Percentiles rank a stretch among this genome's conserved stretches.
These are phyloP conservation scores for Acridotheres tristis DNA, from an alignment of 2,797 vertebrate genomes.

Conservation along the genomic window DNA sequence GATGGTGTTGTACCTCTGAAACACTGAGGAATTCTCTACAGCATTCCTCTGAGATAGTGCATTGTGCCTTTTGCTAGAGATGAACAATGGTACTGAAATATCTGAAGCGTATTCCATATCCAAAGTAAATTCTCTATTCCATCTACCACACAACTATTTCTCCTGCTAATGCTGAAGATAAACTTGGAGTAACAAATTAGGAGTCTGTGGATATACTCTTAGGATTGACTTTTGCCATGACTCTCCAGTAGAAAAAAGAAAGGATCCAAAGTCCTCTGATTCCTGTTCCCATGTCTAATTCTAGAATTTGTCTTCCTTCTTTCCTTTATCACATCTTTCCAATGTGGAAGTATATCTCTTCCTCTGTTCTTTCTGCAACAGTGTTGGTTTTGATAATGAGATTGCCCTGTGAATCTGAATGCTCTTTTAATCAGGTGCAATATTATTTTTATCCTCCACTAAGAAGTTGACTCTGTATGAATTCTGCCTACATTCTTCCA, in stretches of 20 bases:
- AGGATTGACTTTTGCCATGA: not conserved
- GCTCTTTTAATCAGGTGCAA: not conserved
- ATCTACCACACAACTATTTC: not conserved
- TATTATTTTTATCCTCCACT: conserved; percentile 25
- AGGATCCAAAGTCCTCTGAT: not conserved
- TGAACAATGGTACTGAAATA: not conserved
- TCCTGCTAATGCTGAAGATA: not conserved
- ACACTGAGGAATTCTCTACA: not conserved
- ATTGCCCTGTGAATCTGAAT: not conserved
- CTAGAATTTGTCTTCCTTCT: not conserved
- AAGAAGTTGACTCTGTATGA: not conserved
- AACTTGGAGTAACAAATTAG: not conserved
- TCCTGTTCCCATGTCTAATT: not conserved
- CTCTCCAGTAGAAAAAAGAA: not conserved
- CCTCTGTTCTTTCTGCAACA: not conserved
- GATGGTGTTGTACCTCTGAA: not conserved
- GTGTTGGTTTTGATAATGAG: not conserved
- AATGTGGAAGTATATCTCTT: not conserved
- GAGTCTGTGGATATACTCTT: not conserved
- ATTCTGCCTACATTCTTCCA: conserved; percentile 23
- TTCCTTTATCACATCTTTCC: not conserved
- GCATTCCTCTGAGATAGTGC: not conserved
- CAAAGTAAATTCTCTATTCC: not conserved
- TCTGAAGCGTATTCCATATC: not conserved
- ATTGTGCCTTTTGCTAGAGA: not conserved